These are phyloP conservation scores for Catamblyrhynchus diadema DNA, from an alignment of 2,797 vertebrate genomes.

Conservation along the genomic window DNA sequence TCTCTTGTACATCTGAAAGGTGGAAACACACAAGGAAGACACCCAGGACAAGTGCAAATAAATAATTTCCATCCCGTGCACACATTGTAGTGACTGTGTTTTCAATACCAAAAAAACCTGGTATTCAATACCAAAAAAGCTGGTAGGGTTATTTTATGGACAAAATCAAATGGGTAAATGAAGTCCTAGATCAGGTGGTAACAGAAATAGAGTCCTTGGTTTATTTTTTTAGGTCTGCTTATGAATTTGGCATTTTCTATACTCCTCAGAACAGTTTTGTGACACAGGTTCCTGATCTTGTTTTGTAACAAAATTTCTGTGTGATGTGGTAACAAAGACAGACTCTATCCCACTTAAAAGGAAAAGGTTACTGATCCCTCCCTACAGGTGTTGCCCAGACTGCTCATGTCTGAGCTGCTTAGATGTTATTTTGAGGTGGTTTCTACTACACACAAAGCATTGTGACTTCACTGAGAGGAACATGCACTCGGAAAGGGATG, in stretches of 20 bases:
- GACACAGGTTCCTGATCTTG: neutral
- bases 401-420: neutral
- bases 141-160: neutral
- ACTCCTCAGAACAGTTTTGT: neutral
- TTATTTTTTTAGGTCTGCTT: neutral
- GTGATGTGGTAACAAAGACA: neutral
- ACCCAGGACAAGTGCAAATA: neutral
- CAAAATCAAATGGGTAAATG: neutral
- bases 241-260: neutral
- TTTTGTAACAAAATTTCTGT: neutral
- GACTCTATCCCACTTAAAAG: neutral
- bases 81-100: neutral
- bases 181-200: neutral
- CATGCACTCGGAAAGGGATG: neutral
- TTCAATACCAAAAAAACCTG: neutral
- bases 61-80: neutral
- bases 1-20: neutral
- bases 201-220: neutral
- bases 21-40: neutral
- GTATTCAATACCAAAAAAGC: neutral
- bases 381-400: neutral
- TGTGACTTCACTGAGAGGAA: neutral
- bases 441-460: neutral
- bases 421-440: neutral
- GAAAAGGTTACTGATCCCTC: neutral